These are phyloP conservation scores for Metacarcinus magister DNA, from an alignment of 2,888 invertebrate species.

Conservation along the genomic window DNA sequence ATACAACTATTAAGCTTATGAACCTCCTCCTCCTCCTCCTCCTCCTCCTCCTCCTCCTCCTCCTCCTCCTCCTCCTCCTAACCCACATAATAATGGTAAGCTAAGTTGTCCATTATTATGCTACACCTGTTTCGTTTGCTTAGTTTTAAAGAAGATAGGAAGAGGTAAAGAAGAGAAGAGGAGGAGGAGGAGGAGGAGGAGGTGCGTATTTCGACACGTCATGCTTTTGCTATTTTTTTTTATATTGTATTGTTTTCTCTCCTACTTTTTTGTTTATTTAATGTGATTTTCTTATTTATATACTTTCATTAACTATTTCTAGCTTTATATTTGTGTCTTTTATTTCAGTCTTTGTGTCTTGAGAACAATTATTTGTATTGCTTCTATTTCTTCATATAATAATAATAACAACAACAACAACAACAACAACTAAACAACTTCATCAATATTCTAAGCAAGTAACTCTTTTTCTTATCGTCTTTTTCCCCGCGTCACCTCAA, in stretches of 20 bases:
- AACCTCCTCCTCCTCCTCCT: not conserved
- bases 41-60: not conserved
- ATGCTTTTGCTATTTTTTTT: not conserved
- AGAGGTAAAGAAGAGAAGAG: not conserved
- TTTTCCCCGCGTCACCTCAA: not conserved
- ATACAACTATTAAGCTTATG: not conserved
- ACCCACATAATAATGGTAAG: slow-evolving; percentile 8
- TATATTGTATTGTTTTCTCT: not conserved
- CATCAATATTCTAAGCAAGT: not conserved
- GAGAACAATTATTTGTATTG: no score
- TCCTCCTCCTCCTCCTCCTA: not conserved
- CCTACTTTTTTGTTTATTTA: not conserved
- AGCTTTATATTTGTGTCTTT: not conserved
- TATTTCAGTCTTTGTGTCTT: not conserved
- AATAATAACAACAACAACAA: not conserved
- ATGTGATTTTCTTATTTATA: not conserved
- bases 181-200: not conserved
- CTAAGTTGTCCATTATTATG: not conserved
- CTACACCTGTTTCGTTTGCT: not conserved
- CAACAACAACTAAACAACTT: not conserved
- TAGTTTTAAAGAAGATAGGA: not conserved
- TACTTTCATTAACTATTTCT: not conserved
- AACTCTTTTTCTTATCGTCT: not conserved
- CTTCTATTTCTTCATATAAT: not conserved
- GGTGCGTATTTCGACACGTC: not conserved